A percentile compares a stretch with the other conserved stretches of the same genome.
Conservation (phyloP, 2,888 invertebrate genomes). For the Caenorhabditis sp. region DNA sequence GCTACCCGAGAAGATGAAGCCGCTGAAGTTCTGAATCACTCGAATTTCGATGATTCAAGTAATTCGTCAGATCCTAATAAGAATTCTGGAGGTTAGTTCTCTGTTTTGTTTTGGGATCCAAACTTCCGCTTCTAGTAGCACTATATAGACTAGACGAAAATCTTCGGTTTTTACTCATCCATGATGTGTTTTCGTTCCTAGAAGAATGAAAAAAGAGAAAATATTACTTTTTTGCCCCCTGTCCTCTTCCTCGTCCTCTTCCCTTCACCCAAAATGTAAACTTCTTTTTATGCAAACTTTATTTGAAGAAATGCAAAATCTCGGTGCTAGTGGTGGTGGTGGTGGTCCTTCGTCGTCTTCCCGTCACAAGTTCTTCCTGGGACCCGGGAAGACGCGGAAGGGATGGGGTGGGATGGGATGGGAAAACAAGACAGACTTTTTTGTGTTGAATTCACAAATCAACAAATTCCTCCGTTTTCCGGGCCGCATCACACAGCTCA, state of each 20-base stretch:
- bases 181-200: conserved; percentile 6
- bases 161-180: conserved; percentile 4
- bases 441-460: conserved; percentile 52
- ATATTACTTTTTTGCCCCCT: conserved; percentile 50
- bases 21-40: conserved; percentile 33
- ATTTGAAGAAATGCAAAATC: conserved; percentile 47
- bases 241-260: too few species aligned
- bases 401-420: too few species aligned
- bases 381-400: too few species aligned
- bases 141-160: neutral
- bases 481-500: conserved; percentile 12
- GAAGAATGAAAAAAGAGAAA: conserved; percentile 7
- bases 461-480: conserved; percentile 30
- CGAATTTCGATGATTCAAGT: conserved; percentile 28
- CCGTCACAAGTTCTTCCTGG: conserved; percentile 30
- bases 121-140: conserved; percentile 10
- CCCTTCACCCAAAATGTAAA: conserved; percentile 41
- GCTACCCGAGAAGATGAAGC: conserved; percentile 39
- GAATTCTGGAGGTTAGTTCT: conserved; percentile 31
- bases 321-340: conserved; percentile 28
- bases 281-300: conserved; percentile 56
- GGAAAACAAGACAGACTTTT: conserved; percentile 39
- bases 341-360: conserved; percentile 3
- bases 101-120: conserved; percentile 1
- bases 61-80: conserved; percentile 46